phyloP scores from a whole-genome alignment of 2,113 vertebrate species.

The Nibea coibor region DNA sequence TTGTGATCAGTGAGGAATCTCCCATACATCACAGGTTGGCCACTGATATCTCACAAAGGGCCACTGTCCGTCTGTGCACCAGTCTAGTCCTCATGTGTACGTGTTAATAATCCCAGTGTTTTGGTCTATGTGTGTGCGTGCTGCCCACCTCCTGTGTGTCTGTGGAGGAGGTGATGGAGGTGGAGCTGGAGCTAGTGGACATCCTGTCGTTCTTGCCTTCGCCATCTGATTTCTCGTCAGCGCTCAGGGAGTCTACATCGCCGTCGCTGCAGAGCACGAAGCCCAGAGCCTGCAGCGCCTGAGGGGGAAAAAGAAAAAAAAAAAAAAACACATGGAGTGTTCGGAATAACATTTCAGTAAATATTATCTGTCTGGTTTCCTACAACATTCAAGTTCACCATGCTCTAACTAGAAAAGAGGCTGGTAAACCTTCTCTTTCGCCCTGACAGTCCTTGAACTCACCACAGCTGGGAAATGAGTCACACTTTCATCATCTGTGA shows the following conservation, averaged over 20 bases:
- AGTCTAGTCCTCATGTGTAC: background rate
- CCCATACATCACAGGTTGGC: background rate
- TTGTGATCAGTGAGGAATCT: background rate
- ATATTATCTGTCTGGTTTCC: background rate
- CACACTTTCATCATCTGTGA: conserved; percentile 13
- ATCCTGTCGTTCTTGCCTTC: conserved; percentile 91
- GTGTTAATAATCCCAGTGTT: conserved; percentile 9
- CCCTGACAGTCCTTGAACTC: conserved; percentile 3
- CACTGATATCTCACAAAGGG: background rate
- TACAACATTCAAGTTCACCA: no score
- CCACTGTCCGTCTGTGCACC: background rate
- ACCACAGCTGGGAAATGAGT: conserved; percentile 17
- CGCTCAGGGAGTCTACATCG: conserved; percentile 89
- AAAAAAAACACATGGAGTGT: background rate
- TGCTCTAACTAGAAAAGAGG: background rate
- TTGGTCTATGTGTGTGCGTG: background rate
- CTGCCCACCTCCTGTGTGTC: conserved; percentile 89
- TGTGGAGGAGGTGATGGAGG: conserved; percentile 89
- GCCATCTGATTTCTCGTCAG: conserved; percentile 91
- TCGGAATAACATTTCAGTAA: background rate
- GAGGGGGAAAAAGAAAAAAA: conserved; percentile 19
- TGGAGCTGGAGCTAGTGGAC: conserved; percentile 92
- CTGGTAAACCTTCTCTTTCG: background rate
- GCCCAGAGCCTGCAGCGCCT: conserved; percentile 96
- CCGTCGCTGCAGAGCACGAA: conserved; percentile 91